These are phyloP conservation scores for Loriculus beryllinus DNA, from an alignment of 2,797 vertebrate genomes.

Conservation along the genomic window DNA sequence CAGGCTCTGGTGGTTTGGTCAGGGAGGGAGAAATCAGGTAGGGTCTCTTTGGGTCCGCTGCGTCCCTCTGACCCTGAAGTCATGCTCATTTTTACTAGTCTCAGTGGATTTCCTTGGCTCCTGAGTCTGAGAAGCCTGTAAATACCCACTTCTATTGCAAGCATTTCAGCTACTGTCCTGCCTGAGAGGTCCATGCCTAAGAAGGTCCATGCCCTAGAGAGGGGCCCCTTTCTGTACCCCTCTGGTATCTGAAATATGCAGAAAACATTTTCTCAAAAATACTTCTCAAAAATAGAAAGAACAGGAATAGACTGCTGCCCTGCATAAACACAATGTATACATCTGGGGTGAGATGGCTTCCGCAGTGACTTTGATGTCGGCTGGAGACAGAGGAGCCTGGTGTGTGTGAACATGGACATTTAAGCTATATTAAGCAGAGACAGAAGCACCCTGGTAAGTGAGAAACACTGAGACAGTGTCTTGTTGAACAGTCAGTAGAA, in stretches of 20 bases:
- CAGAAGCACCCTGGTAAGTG: not conserved
- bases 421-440: constrained; percentile 18
- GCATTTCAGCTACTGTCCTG: not conserved
- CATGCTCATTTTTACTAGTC: not conserved
- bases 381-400: not conserved
- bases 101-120: not conserved
- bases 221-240: not conserved
- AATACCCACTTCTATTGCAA: not conserved
- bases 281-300: not conserved
- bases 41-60: not conserved
- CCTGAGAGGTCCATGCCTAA: not conserved
- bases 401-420: not conserved
- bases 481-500: not conserved
- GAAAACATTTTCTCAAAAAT: not conserved
- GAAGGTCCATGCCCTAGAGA: not conserved
- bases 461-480: not conserved
- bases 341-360: not conserved
- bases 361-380: not conserved
- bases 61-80: not conserved
- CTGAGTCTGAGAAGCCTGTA: not conserved
- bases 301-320: not conserved
- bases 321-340: not conserved
- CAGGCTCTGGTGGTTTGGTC: not conserved
- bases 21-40: not conserved
- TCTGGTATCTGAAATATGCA: not conserved